Percentiles rank a stretch among this genome's conserved stretches.
phyloP scores from a whole-genome alignment of 2,797 vertebrate genomes.

The Neostethus bicornis region DNA sequence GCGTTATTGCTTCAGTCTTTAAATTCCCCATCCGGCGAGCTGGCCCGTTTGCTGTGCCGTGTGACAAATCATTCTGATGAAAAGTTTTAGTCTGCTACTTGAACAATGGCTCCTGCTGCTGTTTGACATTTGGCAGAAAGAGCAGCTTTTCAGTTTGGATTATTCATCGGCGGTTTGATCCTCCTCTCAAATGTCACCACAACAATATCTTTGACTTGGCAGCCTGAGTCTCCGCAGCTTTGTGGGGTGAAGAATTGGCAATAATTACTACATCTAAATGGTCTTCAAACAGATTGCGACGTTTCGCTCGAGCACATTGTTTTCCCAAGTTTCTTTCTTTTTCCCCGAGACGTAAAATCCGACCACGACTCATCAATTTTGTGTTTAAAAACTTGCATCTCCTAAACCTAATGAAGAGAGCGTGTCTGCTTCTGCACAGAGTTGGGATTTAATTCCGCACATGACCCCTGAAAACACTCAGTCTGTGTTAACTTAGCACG shows the following conservation, averaged over 20 bases:
- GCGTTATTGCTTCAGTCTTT: background rate
- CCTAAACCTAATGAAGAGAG: conserved; percentile 7
- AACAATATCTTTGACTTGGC: conserved; percentile 68
- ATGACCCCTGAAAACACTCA: background rate
- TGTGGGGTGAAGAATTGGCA: conserved; percentile 49
- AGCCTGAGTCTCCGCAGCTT: conserved; percentile 58
- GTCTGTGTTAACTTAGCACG: conserved; percentile 4
- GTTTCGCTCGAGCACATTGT: conserved; percentile 27
- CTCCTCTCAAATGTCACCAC: conserved; percentile 70
- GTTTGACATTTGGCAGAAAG: conserved; percentile 76
- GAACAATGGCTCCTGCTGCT: conserved; percentile 65
- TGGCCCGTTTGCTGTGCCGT: conserved; percentile 18
- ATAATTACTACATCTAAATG: conserved; percentile 56
- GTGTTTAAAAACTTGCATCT: conserved; percentile 1
- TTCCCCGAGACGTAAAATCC: conserved; percentile 19
- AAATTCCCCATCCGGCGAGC: background rate
- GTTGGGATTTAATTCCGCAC: background rate
- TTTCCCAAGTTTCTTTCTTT: conserved; percentile 32
- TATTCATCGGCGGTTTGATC: conserved; percentile 72
- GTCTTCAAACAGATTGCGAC: conserved; percentile 48
- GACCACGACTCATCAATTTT: conserved; percentile 9
- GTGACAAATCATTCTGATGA: conserved; percentile 40
- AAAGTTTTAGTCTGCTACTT: conserved; percentile 46
- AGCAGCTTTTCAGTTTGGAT: conserved; percentile 72
- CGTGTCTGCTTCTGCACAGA: conserved; percentile 4